Percentiles rank a stretch among this genome's conserved stretches.
Evolutionary conservation across 2,113 vertebrate species (phyloP).

Genomic region (Xerus inauris): DNA sequence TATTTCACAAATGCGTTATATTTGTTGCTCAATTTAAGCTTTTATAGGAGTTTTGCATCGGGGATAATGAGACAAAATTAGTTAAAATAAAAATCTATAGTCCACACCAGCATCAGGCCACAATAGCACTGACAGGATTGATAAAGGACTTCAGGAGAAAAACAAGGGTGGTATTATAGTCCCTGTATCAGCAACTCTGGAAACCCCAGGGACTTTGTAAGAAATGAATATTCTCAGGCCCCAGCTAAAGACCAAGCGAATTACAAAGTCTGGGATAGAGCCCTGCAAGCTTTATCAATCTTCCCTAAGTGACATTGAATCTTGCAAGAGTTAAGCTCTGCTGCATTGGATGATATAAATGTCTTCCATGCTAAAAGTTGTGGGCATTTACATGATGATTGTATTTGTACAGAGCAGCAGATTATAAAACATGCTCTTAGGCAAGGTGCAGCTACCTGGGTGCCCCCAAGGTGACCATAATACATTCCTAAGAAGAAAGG

Average conservation of each 20-base stretch:
- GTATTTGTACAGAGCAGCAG: too few species aligned
- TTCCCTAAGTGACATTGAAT: too few species aligned
- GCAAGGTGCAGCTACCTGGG: accelerated
- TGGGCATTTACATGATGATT: too few species aligned
- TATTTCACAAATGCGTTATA: neutral
- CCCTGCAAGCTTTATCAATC: neutral
- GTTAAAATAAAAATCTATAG: neutral
- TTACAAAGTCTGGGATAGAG: neutral
- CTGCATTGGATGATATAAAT: neutral
- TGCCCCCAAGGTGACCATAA: neutral
- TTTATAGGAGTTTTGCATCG: neutral
- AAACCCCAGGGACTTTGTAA: neutral
- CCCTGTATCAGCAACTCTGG: neutral
- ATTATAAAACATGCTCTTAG: neutral
- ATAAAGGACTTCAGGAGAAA: neutral
- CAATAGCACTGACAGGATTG: neutral
- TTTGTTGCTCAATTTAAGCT: too few species aligned
- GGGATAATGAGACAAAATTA: neutral
- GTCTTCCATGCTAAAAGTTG: neutral
- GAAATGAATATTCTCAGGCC: neutral
- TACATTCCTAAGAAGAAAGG: neutral
- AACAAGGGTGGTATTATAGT: too few species aligned
- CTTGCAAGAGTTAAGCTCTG: neutral
- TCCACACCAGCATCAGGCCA: accelerated
- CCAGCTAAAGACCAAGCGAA: neutral